Evolutionary conservation across 2,113 vertebrate genomes (phyloP).

Genomic region (Tylochromis polylepis): DNA sequence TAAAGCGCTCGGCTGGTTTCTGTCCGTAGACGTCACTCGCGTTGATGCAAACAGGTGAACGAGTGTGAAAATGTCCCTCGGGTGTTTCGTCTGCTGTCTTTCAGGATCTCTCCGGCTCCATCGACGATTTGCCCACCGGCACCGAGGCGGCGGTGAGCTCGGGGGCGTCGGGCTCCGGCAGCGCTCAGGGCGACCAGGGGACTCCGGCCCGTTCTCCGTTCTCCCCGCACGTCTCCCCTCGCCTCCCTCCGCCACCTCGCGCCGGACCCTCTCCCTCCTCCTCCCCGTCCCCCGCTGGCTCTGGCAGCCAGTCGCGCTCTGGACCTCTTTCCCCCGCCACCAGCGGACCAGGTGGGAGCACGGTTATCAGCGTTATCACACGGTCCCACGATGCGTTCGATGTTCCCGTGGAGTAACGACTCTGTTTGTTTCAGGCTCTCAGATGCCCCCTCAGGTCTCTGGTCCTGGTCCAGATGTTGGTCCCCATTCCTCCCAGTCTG

Average conservation of each 20-base stretch:
- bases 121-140: constrained; percentile 91
- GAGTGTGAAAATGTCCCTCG: not conserved
- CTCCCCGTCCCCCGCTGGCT: constrained; percentile 81
- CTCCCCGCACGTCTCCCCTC: constrained; percentile 88
- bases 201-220: constrained; percentile 90
- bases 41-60: not conserved
- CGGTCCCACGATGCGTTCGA: not conserved
- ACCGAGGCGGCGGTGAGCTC: constrained; percentile 88
- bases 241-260: constrained; percentile 80
- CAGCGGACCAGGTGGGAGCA: constrained; percentile 81
- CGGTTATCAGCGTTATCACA: not conserved
- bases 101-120: constrained; percentile 92
- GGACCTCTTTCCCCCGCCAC: constrained; percentile 88
- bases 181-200: constrained; percentile 88
- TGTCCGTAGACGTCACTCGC: not conserved
- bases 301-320: constrained; percentile 85
- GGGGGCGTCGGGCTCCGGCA: constrained; percentile 84
- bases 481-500: constrained; percentile 85
- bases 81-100: not conserved
- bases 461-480: constrained; percentile 85
- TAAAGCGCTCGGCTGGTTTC: not conserved
- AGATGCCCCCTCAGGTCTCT: constrained; percentile 85
- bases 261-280: constrained; percentile 84
- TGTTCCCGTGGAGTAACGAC: not conserved
- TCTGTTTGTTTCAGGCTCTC: constrained; percentile 74